Evolutionary conservation across 2,888 invertebrate species (phyloP).

Genomic region (Colostygia pectinataria): DNA sequence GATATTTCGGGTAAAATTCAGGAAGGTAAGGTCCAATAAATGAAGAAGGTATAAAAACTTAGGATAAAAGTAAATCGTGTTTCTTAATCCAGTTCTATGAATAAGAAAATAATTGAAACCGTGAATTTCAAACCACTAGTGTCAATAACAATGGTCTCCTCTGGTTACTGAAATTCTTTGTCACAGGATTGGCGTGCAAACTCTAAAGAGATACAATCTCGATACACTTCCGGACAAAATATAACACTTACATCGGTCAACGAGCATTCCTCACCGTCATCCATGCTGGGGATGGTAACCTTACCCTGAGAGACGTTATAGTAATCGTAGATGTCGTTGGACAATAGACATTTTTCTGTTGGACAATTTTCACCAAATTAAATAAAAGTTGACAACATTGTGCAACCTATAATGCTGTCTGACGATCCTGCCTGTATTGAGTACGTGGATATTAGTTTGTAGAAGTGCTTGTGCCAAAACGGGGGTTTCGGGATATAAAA

Average conservation of each 20-base stretch:
- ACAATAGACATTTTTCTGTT: slow-evolving; percentile 91
- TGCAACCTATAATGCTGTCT: slow-evolving; percentile 36
- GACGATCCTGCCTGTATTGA: slow-evolving; percentile 48
- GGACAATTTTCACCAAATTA: slow-evolving; percentile 58
- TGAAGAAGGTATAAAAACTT: background rate
- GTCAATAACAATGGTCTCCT: slow-evolving; percentile 47
- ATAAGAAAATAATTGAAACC: slow-evolving; percentile 15
- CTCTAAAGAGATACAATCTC: slow-evolving; percentile 34
- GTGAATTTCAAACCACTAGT: slow-evolving; percentile 41
- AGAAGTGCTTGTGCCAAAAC: slow-evolving; percentile 67
- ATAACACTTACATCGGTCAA: slow-evolving; percentile 93
- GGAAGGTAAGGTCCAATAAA: too few species aligned
- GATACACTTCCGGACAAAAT: background rate
- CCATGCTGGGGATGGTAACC: slow-evolving; percentile 95
- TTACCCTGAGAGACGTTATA: slow-evolving; percentile 98
- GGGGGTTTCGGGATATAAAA: slow-evolving; percentile 51
- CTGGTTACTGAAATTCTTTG: slow-evolving; percentile 21
- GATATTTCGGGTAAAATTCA: too few species aligned
- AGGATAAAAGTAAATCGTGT: background rate
- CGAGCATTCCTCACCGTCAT: slow-evolving; percentile 96
- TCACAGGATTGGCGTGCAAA: slow-evolving; percentile 35
- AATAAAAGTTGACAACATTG: slow-evolving; percentile 29
- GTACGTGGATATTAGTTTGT: slow-evolving; percentile 54
- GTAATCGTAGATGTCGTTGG: slow-evolving; percentile 96
- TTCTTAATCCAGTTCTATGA: slow-evolving; percentile 15